Base-by-base conservation (phyloP, 2,797 vertebrate genomes). In the Pantherophis alleghaniensis region DNA sequence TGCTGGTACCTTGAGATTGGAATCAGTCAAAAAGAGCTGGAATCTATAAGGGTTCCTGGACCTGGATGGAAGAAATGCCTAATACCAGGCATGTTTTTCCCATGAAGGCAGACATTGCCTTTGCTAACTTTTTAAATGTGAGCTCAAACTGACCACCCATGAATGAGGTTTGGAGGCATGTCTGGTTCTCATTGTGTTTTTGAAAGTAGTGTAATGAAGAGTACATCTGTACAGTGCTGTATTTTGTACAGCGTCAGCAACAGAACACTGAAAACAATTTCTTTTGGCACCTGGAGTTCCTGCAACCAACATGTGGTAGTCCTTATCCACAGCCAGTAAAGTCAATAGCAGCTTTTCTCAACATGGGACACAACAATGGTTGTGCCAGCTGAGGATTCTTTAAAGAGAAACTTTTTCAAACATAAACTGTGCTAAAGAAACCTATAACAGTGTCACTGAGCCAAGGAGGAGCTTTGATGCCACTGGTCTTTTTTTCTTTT, bases 161-260 rank as follows among this genome's bases (percentile, higher is more conserved):
- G 69, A 87, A 88, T 93, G 53, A 74, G 37, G 11, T 91, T 87
- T 93, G 88, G 26, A 57, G 32, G 42, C n/a, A 91, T 74, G 88
- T 83, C 93, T 89, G 90, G 47, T 89, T 89, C 51, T 93, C 90
- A 86, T 86, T 91, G 69, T 56, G 14, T 26, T 60, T 61, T 61
- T 61, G 24, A 89, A 59, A 91, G 90, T 88, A 32, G 88, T 66
- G 83, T 9, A 63, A 47, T 13, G 53, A 47, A 88, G n/a, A 89
- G 63, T 86, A 55, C 13, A 61, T 63, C 51, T 86, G 42, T 22
- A n/a, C n/a, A 16, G 47, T n/a, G 47, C 18, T 92, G 22, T 20
- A 22, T 88, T 56, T 79, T 69, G 20, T 20, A 24, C 3, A 53
- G 47, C 3, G 59, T 32, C 18, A 60, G 60, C 61, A 16, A 24